These are phyloP conservation scores for Chesias legatella DNA, from an alignment of 2,888 invertebrate species.

Conservation along the genomic window DNA sequence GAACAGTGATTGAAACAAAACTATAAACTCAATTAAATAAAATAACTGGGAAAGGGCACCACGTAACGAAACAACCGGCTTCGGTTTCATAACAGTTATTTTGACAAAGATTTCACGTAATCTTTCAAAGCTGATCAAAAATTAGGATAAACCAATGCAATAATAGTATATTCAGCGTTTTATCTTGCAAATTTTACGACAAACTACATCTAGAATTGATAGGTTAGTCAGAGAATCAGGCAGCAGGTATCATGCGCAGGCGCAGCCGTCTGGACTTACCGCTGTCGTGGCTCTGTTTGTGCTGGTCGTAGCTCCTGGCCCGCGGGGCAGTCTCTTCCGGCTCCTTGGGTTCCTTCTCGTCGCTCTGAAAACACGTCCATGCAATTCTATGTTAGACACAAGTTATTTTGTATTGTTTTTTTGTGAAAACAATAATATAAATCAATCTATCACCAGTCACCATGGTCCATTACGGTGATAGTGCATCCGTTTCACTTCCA, in stretches of 20 bases:
- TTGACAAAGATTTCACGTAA: no score
- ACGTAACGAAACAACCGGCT: no score
- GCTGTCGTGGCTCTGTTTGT: constrained; percentile 67
- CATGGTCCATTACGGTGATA: no score
- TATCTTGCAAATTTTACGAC: no score
- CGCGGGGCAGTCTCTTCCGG: constrained; percentile 63
- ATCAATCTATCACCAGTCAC: no score
- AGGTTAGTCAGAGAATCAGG: constrained; percentile 14
- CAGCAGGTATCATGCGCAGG: constrained; percentile 1
- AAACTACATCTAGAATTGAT: neutral
- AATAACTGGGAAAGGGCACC: constrained; percentile 2
- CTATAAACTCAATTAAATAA: constrained; percentile 7
- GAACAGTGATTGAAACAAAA: constrained; percentile 18
- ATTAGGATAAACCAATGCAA: no score
- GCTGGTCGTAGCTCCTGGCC: constrained; percentile 75
- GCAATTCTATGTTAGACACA: neutral
- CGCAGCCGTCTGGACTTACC: constrained; percentile 46
- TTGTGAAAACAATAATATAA: no score
- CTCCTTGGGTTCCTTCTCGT: constrained; percentile 63
- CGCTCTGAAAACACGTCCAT: constrained; percentile 48
- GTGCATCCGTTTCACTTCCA: no score
- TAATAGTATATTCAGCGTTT: no score
- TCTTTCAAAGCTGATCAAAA: no score
- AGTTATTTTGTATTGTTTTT: no score
- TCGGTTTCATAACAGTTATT: no score